These are phyloP conservation scores for Daphoenositta chrysoptera DNA, from an alignment of 2,113 vertebrate species.

Conservation along the genomic window DNA sequence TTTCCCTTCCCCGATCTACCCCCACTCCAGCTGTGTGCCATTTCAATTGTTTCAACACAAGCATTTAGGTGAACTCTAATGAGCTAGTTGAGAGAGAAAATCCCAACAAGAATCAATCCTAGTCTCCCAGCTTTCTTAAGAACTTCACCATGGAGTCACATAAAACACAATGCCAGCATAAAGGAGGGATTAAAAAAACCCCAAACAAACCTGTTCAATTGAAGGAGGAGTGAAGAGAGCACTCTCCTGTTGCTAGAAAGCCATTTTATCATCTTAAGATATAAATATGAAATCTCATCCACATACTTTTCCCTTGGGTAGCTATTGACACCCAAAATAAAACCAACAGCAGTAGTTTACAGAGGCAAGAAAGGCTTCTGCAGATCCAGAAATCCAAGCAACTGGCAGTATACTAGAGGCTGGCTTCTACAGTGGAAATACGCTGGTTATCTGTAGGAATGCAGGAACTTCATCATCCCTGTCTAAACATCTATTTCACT, in stretches of 20 bases:
- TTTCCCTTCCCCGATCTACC: not conserved
- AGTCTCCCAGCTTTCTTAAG: not conserved
- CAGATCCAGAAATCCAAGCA: not conserved
- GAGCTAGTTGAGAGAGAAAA: not conserved
- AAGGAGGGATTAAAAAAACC: not conserved
- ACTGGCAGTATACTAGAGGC: rapidly evolving
- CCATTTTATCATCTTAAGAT: not conserved
- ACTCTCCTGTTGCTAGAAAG: not conserved
- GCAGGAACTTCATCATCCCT: not conserved
- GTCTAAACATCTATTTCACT: not conserved
- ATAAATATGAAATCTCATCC: not conserved
- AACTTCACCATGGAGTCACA: not conserved
- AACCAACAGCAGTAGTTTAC: not conserved
- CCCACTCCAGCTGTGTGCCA: not conserved
- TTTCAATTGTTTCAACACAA: not conserved
- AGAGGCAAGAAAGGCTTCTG: not conserved
- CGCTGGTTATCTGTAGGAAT: not conserved
- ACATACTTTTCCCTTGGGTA: not conserved
- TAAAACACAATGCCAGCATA: not conserved
- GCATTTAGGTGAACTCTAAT: not conserved
- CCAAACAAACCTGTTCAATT: not conserved
- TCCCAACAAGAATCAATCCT: not conserved
- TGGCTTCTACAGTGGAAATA: not conserved
- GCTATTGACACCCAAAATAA: not conserved
- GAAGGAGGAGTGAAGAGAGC: not conserved